Evolutionary conservation across 2,113 vertebrate species (phyloP).

Genomic region (Typhlomys cinereus): DNA sequence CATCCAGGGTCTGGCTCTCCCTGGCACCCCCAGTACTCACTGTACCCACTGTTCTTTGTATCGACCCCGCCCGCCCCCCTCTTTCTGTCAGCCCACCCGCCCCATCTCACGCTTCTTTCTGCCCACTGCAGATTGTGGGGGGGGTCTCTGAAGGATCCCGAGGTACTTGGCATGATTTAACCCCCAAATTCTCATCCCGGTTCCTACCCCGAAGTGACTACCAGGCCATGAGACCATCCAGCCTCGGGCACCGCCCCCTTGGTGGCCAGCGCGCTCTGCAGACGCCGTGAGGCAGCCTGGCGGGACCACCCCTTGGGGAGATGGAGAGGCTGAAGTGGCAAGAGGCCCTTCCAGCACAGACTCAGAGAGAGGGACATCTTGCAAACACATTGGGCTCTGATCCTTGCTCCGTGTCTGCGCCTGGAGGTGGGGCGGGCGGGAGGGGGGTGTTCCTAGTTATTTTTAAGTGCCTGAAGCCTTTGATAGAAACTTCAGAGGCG

Average conservation of each 20-base stretch:
- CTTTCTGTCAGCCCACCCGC: neutral
- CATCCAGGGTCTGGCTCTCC: neutral
- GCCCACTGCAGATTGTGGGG: too few relatives aligned
- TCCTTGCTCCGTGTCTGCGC: neutral
- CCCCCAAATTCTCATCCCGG: neutral
- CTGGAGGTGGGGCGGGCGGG: neutral
- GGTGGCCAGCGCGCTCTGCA: neutral
- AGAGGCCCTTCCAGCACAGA: neutral
- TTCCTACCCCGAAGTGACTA: neutral
- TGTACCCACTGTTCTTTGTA: neutral
- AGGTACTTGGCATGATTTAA: neutral
- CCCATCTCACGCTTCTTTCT: neutral
- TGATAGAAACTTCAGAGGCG: conserved; percentile 79
- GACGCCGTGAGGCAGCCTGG: neutral
- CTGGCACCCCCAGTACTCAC: too few relatives aligned
- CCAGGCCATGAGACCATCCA: neutral
- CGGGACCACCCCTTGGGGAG: neutral
- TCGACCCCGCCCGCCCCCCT: neutral
- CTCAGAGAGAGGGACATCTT: conserved; percentile 45
- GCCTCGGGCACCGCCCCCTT: neutral
- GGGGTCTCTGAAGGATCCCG: neutral
- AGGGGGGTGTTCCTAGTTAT: conserved; percentile 66
- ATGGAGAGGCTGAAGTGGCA: conserved; percentile 1
- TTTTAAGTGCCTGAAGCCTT: conserved; percentile 76
- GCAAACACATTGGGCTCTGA: conserved; percentile 62